A percentile compares a stretch with the other conserved stretches of the same genome.
Conservation (phyloP, 2,888 invertebrate genomes). For the Achlya flavicornis region DNA sequence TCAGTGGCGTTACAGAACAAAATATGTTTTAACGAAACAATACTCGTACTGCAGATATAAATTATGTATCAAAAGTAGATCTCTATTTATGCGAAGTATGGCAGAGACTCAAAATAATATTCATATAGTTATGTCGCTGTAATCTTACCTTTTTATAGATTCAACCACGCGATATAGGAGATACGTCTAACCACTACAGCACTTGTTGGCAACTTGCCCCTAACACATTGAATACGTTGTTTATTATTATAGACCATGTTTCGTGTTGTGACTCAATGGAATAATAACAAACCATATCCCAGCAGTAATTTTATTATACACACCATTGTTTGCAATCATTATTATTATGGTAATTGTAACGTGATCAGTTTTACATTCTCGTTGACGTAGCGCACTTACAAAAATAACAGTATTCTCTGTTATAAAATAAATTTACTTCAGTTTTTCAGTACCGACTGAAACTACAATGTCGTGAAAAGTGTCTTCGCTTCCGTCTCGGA, state of each 20-base stretch:
- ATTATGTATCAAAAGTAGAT: not conserved
- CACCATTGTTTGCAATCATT: not conserved
- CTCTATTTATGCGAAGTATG: not conserved
- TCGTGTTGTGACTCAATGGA: not conserved
- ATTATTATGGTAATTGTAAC: not conserved
- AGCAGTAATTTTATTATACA: not conserved
- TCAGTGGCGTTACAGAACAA: not conserved
- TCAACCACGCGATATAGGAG: not conserved
- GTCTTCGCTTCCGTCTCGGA: conserved; percentile 29
- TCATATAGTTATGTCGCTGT: not conserved
- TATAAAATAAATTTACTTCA: conserved; percentile 11
- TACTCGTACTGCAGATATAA: not conserved
- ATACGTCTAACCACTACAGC: not conserved
- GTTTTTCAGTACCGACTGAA: conserved; percentile 34
- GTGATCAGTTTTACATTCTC: not conserved
- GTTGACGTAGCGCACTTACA: not conserved
- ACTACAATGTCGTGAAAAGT: conserved; percentile 33
- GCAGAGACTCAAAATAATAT: not conserved
- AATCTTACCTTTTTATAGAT: not conserved
- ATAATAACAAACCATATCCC: conserved; percentile 3
- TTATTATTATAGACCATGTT: not conserved
- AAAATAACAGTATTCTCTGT: not conserved
- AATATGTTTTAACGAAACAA: not conserved
- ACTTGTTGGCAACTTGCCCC: not conserved
- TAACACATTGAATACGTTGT: not conserved